Evolutionary conservation across 1,140 invertebrate genomes (phyloP).

Genomic region (Teleogryllus occipitalis): DNA sequence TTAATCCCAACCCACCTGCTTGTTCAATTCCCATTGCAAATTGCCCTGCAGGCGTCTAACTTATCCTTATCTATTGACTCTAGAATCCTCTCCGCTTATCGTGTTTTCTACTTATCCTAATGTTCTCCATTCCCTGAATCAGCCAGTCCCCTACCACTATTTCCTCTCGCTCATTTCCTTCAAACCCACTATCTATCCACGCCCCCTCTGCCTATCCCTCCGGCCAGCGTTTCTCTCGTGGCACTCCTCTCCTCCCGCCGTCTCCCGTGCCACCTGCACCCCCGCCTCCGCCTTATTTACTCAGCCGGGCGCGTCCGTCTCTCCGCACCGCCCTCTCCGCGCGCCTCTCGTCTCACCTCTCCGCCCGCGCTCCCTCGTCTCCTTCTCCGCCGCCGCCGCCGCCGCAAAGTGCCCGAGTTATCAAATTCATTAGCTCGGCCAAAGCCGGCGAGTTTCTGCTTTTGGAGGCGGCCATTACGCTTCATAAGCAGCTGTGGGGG

Average conservation of each 20-base stretch:
- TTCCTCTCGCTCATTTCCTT: not conserved
- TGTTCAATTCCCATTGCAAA: too few species aligned
- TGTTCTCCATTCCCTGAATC: too few species aligned
- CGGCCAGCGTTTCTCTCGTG: too few species aligned
- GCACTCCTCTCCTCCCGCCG: too few species aligned
- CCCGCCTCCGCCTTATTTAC: too few species aligned
- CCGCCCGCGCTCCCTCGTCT: not conserved
- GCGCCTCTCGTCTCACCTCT: too few species aligned
- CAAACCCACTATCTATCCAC: not conserved
- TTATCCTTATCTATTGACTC: not conserved
- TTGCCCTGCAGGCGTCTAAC: too few species aligned
- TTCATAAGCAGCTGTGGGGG: not conserved
- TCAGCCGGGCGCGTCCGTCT: too few species aligned
- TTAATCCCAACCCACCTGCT: too few species aligned
- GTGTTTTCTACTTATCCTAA: not conserved
- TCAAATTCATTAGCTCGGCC: constrained; percentile 1
- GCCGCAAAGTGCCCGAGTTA: not conserved
- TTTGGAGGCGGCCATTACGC: not conserved
- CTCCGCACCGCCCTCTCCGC: too few species aligned
- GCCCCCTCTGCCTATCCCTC: not conserved
- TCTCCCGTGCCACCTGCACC: too few species aligned
- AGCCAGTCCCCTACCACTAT: not conserved
- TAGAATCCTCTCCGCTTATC: not conserved
- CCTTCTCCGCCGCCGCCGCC: not conserved
- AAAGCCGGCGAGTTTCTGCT: not conserved